Evolutionary conservation across 2,113 vertebrate species (phyloP).

Genomic region (Myodes glareolus): DNA sequence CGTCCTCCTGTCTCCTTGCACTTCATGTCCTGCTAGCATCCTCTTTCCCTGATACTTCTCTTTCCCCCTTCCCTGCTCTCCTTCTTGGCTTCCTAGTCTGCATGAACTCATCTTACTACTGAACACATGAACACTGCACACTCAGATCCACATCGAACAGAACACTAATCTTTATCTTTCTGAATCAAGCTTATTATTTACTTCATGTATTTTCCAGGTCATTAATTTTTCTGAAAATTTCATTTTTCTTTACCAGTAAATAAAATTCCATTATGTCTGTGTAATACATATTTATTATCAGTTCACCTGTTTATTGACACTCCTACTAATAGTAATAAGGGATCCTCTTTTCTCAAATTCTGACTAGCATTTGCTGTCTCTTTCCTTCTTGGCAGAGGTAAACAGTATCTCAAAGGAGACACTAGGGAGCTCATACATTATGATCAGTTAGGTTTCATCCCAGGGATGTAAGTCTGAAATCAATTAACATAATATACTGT

Average conservation of each 20-base stretch:
- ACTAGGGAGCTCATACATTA: not conserved
- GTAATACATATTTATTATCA: not conserved
- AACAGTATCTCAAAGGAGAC: not conserved
- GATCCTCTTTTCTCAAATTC: not conserved
- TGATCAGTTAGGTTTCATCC: not conserved
- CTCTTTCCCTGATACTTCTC: not conserved
- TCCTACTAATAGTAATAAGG: not conserved
- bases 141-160: rapidly evolving
- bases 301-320: not conserved
- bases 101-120: not conserved
- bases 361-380: not conserved
- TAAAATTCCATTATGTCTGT: not conserved
- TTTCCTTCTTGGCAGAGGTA: not conserved
- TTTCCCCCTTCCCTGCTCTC: not conserved
- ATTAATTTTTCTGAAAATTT: not conserved
- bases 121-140: not conserved
- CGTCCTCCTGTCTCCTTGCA: not conserved
- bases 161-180: not conserved
- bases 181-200: not conserved
- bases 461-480: not conserved
- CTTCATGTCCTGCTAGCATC: not conserved
- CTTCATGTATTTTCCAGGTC: not conserved
- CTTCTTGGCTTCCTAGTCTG: not conserved
- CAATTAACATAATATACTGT: not conserved
- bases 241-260: not conserved